Base-by-base conservation (phyloP, 2,888 invertebrate species). In the Erebia epiphron region DNA sequence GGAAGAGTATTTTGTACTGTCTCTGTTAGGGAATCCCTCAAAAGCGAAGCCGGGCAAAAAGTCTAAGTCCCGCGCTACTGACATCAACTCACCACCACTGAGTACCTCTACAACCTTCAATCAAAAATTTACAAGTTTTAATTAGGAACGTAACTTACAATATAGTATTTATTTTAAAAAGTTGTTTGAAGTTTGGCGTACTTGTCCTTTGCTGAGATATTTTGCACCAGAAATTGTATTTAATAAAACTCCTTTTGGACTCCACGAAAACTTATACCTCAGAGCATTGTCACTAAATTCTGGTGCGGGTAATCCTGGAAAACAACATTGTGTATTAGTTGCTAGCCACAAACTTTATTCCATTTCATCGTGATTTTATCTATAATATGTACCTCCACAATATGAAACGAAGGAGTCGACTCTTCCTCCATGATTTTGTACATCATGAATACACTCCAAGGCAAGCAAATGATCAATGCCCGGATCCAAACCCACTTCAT, bases 381-480 rank as follows among this genome's bases (percentile, higher is more conserved):
- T n/a, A n/a, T n/a, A n/a, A n/a, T 54, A 2, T 18, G 21, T 57
- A 57, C 56, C 56, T 57, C 56, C 56, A 26, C 56, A 99, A 91
- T 97, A 99, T 0, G 99, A 99, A 0, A 98, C 96, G 83, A 99
- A 99, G 0, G 99, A 99, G 73, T 97, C 98, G 13, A 99, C 95
- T 83, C 97, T 96, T 58, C 99, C 99, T 4, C 99, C 99, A 62
- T 95, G 96, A 73, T 95, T 96, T 82, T 97, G 97, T 13, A 98
- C 96, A 79, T 98, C 97, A 84, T 99, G 98, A 80, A 99, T 98
- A 84, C 98, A 98, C 85, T 99, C 99, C 89, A 99, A 95, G 0
- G 99, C 99, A 69, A 99, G 90, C 77, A 99, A 94, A 88, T 99
- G 99, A 87, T 99, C 99, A 77, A 99, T 98, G n/a, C 99, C 99